Conservation (phyloP, 2,888 invertebrate genomes). For the Strigamia crassipes region DNA sequence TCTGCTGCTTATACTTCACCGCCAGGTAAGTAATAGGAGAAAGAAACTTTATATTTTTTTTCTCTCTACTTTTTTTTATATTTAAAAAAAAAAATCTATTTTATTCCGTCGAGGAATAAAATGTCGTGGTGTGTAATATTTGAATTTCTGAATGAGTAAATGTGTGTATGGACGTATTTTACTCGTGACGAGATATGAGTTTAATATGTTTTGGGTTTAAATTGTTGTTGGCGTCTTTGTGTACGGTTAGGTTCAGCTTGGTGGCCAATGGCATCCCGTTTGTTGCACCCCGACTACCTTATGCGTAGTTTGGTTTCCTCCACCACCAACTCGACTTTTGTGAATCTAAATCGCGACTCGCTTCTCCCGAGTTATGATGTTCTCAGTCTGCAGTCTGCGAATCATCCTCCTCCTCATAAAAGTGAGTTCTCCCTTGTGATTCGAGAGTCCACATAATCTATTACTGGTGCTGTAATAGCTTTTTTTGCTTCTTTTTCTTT, state of each 20-base stretch:
- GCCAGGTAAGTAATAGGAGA: slow-evolving; percentile 32
- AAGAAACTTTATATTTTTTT: neutral
- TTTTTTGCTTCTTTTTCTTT: neutral
- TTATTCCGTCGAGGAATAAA: neutral
- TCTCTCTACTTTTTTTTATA: too few relatives aligned
- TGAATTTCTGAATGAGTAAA: neutral
- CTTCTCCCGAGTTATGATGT: slow-evolving; percentile 43
- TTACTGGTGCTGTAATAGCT: slow-evolving; percentile 27
- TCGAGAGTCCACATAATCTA: slow-evolving; percentile 34
- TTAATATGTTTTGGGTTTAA: neutral
- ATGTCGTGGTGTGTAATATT: neutral
- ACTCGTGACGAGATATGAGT: neutral
- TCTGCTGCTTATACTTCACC: slow-evolving; percentile 36
- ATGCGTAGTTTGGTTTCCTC: slow-evolving; percentile 39
- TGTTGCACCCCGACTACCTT: slow-evolving; percentile 86
- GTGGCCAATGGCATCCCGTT: slow-evolving; percentile 89
- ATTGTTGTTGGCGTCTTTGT: slow-evolving; percentile 37
- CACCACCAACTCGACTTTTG: slow-evolving; percentile 43
- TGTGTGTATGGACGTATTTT: neutral
- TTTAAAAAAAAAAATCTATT: neutral
- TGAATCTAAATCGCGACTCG: slow-evolving; percentile 43
- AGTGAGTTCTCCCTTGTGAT: slow-evolving; percentile 45
- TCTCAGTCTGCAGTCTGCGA: slow-evolving; percentile 44
- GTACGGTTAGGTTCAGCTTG: slow-evolving; percentile 72
- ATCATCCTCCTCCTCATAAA: slow-evolving; percentile 41